A percentile compares a stretch with the other conserved stretches of the same genome.
These are phyloP conservation scores for Gymnosoma rotundatum DNA, from an alignment of 2,888 invertebrate genomes.

Conservation along the genomic window DNA sequence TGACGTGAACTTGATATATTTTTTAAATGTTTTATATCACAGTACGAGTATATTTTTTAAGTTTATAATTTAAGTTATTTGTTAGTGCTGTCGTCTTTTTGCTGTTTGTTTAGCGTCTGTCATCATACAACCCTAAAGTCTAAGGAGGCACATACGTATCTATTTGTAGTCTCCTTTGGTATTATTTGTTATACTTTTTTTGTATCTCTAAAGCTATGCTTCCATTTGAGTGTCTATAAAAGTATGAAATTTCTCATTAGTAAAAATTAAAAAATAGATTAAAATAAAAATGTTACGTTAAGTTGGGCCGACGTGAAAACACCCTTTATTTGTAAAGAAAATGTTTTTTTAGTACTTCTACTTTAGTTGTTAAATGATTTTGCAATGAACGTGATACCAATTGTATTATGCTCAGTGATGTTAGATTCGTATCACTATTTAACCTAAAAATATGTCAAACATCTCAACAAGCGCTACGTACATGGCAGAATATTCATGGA, in stretches of 20 bases:
- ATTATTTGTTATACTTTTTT: background rate
- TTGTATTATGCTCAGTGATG: too few relatives aligned
- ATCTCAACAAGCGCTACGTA: too few relatives aligned
- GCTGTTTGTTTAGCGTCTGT: slow-evolving; percentile 52
- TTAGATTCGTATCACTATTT: too few relatives aligned
- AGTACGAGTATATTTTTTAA: background rate
- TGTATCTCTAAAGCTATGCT: background rate
- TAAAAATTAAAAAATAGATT: slow-evolving; percentile 10
- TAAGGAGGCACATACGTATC: slow-evolving; percentile 9
- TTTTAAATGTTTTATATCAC: slow-evolving; percentile 11
- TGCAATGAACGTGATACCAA: too few relatives aligned
- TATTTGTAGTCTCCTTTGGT: background rate
- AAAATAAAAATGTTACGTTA: slow-evolving; percentile 18
- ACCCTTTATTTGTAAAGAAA: background rate
- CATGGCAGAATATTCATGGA: too few relatives aligned
- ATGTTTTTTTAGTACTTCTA: too few relatives aligned
- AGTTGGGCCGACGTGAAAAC: background rate
- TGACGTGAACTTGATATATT: slow-evolving; percentile 29
- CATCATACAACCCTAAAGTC: slow-evolving; percentile 39
- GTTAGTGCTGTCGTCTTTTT: slow-evolving; percentile 30
- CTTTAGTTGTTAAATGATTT: too few relatives aligned
- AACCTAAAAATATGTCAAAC: too few relatives aligned
- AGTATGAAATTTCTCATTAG: slow-evolving; percentile 23
- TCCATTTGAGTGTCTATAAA: background rate
- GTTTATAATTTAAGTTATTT: background rate